These are phyloP conservation scores for Muntiacus reevesi DNA, from an alignment of 2,113 vertebrate species.

Conservation along the genomic window DNA sequence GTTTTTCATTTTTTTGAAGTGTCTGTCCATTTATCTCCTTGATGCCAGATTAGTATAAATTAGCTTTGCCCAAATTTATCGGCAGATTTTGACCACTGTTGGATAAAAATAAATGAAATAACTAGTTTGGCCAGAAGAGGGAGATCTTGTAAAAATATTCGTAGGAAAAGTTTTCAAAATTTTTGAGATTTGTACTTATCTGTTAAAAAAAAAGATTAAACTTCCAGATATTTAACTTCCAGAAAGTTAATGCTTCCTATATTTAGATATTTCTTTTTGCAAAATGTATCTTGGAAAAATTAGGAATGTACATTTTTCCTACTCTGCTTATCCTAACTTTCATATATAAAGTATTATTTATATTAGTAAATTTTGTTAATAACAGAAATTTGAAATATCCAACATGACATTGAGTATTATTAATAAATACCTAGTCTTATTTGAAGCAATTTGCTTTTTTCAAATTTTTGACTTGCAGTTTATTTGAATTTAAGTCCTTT, in stretches of 20 bases:
- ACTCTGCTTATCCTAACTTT: neutral
- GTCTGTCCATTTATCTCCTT: constrained; percentile 50
- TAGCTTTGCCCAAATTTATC: neutral
- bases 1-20: constrained; percentile 25
- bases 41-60: constrained; percentile 66
- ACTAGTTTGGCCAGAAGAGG: constrained; percentile 76
- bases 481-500: neutral
- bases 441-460: neutral
- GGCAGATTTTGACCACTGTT: neutral
- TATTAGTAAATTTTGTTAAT: constrained; percentile 65
- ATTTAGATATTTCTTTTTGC: constrained; percentile 62
- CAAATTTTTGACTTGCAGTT: neutral
- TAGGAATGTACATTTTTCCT: neutral
- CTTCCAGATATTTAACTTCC: constrained; percentile 48
- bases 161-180: neutral
- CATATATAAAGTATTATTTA: constrained; percentile 27
- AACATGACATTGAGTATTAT: neutral
- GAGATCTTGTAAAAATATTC: constrained; percentile 81
- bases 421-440: neutral
- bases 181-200: constrained; percentile 34
- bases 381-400: neutral
- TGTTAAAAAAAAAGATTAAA: neutral
- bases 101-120: constrained; percentile 60
- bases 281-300: constrained; percentile 51
- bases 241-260: constrained; percentile 66